phyloP scores from a whole-genome alignment of 2,888 invertebrate genomes.

The Bellardia pandia region DNA sequence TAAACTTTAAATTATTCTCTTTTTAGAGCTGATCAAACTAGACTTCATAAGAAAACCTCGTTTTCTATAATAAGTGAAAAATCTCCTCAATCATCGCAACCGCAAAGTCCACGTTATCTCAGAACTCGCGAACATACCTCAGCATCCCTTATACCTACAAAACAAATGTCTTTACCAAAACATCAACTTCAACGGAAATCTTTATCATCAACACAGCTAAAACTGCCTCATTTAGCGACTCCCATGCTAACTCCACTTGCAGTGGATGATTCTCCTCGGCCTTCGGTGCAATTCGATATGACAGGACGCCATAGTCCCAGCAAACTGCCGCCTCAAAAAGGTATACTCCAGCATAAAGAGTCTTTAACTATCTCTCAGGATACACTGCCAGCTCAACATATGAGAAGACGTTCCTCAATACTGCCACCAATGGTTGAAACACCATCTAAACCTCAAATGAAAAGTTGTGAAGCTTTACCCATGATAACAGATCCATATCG shows the following conservation, averaged over 20 bases:
- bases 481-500: slow-evolving; percentile 80
- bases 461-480: slow-evolving; percentile 81
- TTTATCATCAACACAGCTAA: slow-evolving; percentile 76
- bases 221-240: slow-evolving; percentile 75
- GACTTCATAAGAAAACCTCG: slow-evolving; percentile 88
- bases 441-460: slow-evolving; percentile 75
- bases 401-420: slow-evolving; percentile 63
- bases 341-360: slow-evolving; percentile 82
- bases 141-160: slow-evolving; percentile 61
- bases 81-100: slow-evolving; percentile 85
- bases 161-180: slow-evolving; percentile 75
- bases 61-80: slow-evolving; percentile 89
- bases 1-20: neutral
- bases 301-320: slow-evolving; percentile 78
- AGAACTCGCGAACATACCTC: slow-evolving; percentile 80
- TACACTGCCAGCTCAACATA: slow-evolving; percentile 61
- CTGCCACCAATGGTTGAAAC: slow-evolving; percentile 70
- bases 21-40: slow-evolving; percentile 81
- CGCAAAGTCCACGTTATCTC: slow-evolving; percentile 82
- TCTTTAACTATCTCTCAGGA: slow-evolving; percentile 80
- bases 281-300: slow-evolving; percentile 84
- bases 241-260: slow-evolving; percentile 35
- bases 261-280: slow-evolving; percentile 81
- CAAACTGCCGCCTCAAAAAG: slow-evolving; percentile 79
- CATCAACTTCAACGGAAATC: slow-evolving; percentile 78